Conservation (phyloP, 2,888 invertebrate genomes). For the Caenorhabditis japonica region DNA sequence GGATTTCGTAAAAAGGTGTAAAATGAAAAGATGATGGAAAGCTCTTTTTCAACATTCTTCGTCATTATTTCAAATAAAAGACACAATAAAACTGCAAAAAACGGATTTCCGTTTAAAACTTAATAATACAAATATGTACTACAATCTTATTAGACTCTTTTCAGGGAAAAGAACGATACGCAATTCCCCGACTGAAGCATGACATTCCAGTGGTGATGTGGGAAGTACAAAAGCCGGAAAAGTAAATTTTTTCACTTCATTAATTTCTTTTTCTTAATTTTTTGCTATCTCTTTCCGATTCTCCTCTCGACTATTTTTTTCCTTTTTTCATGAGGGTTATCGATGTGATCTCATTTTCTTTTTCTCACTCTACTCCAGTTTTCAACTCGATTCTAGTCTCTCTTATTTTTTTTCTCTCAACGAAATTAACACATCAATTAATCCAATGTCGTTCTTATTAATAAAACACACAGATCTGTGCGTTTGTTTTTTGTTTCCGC, state of each 20-base stretch:
- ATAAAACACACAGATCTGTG: no score
- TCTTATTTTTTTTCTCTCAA: neutral
- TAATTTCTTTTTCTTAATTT: neutral
- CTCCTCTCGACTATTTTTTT: neutral
- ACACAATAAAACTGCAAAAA: no score
- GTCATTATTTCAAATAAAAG: no score
- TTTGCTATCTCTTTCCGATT: neutral
- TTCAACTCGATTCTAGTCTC: neutral
- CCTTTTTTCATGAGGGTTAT: conserved; percentile 5
- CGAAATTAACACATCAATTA: neutral
- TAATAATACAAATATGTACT: no score
- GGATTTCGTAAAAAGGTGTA: no score
- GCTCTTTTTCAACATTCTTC: no score
- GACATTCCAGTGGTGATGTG: conserved; percentile 61
- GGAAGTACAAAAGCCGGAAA: conserved; percentile 34
- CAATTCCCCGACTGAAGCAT: conserved; percentile 58
- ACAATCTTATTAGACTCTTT: no score
- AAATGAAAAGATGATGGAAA: no score
- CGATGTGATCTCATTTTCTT: neutral
- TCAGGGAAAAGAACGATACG: conserved; percentile 59
- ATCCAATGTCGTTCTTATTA: no score
- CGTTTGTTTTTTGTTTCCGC: no score
- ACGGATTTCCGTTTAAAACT: no score
- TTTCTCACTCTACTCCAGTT: neutral
- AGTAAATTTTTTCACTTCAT: neutral